These are phyloP conservation scores for Spea multiplicata DNA, from an alignment of 2,113 vertebrate species.

Conservation along the genomic window DNA sequence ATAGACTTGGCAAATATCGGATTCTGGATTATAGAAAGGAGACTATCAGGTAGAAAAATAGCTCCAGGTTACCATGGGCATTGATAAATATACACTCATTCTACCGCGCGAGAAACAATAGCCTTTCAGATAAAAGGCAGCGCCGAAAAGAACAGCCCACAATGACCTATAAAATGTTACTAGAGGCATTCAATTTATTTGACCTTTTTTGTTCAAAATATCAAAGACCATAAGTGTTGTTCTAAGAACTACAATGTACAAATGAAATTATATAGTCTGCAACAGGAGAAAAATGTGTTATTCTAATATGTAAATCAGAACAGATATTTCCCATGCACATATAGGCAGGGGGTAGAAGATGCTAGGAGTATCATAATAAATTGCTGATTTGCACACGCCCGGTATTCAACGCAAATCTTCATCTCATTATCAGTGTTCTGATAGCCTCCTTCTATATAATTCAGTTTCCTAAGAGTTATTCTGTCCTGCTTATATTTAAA, in stretches of 20 bases:
- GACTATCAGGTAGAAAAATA: constrained; percentile 39
- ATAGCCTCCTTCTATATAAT: too few relatives aligned
- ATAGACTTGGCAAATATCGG: constrained; percentile 25
- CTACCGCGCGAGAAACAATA: constrained; percentile 29
- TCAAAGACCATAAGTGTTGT: constrained; percentile 27
- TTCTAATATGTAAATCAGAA: neutral
- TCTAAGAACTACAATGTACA: constrained; percentile 17
- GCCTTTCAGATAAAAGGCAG: constrained; percentile 35
- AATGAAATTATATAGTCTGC: constrained; percentile 1
- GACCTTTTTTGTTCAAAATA: constrained; percentile 43
- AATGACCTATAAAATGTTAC: constrained; percentile 45
- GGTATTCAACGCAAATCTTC: too few relatives aligned
- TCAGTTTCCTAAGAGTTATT: too few relatives aligned
- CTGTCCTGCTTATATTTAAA: too few relatives aligned
- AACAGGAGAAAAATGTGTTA: neutral
- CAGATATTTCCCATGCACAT: neutral
- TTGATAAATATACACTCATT: constrained; percentile 41
- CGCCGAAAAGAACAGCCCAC: constrained; percentile 32
- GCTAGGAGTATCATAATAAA: too few relatives aligned
- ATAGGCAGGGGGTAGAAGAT: too few relatives aligned
- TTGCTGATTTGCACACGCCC: too few relatives aligned
- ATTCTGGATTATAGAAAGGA: constrained; percentile 30
- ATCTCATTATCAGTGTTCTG: too few relatives aligned
- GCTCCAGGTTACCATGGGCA: constrained; percentile 38
- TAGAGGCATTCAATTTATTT: constrained; percentile 42